phyloP scores from a whole-genome alignment of 2,797 vertebrate genomes.

The Sphenodon punctatus region DNA sequence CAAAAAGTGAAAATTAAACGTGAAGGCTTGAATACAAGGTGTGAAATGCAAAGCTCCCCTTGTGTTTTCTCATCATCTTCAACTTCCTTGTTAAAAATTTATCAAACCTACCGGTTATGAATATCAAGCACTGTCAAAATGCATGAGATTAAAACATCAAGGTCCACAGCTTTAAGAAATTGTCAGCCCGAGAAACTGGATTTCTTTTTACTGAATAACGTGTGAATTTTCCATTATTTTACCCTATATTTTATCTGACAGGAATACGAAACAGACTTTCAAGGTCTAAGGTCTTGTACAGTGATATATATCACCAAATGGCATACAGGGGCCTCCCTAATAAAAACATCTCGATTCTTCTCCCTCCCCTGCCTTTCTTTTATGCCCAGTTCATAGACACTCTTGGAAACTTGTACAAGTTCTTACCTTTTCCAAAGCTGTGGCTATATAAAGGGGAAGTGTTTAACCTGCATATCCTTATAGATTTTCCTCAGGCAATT shows the following conservation, averaged over 20 bases:
- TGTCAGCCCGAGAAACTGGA: conserved; percentile 39
- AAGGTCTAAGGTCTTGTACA: conserved; percentile 16
- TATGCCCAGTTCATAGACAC: too few relatives aligned
- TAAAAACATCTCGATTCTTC: conserved; percentile 3
- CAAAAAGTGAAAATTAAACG: conserved; percentile 68
- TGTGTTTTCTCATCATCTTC: conserved; percentile 58
- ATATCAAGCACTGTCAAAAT: conserved; percentile 66
- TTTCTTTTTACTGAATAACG: conserved; percentile 41
- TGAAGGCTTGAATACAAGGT: conserved; percentile 50
- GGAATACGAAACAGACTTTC: conserved; percentile 48
- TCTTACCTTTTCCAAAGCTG: not conserved
- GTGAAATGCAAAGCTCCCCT: conserved; percentile 46
- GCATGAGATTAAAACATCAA: conserved; percentile 74
- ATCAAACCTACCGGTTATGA: conserved; percentile 66
- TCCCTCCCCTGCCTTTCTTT: too few relatives aligned
- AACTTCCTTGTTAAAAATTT: conserved; percentile 71
- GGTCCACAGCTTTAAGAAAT: conserved; percentile 57
- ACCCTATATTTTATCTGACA: conserved; percentile 13
- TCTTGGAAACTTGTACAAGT: not conserved
- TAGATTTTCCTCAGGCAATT: not conserved
- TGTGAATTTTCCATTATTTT: conserved; percentile 45
- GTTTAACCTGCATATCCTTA: not conserved
- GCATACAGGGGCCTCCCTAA: conserved; percentile 13
- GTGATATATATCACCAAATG: conserved; percentile 25
- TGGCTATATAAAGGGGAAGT: not conserved